Evolutionary conservation across 2,113 vertebrate species (phyloP).

Genomic region (Datnioides undecimradiatus): DNA sequence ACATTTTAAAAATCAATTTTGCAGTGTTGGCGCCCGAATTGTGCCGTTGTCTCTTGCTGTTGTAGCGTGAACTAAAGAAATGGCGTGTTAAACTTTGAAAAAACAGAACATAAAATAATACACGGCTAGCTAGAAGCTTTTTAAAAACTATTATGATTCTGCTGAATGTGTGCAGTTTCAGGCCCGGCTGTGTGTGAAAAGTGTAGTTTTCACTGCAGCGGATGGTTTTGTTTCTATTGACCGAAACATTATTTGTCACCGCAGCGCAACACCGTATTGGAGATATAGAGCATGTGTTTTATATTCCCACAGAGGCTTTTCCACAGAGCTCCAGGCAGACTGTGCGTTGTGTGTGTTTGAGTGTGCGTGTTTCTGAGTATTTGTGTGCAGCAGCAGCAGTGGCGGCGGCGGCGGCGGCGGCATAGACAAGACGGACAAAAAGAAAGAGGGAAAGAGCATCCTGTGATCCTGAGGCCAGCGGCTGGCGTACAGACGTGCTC

Average conservation of each 20-base stretch:
- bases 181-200: neutral
- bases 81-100: too few relatives aligned
- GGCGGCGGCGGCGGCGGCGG: conserved; percentile 5
- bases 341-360: conserved; percentile 18
- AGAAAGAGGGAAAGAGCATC: conserved; percentile 52
- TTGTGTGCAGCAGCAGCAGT: conserved; percentile 10
- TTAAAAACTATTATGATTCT: too few relatives aligned
- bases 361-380: neutral
- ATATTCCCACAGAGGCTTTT: conserved; percentile 15
- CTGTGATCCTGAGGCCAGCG: conserved; percentile 53
- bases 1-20: neutral
- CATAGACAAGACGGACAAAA: conserved; percentile 22
- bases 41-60: too few relatives aligned
- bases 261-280: neutral
- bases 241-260: neutral
- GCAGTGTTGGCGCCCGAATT: neutral
- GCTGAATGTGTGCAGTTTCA: neutral
- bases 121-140: too few relatives aligned
- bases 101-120: too few relatives aligned
- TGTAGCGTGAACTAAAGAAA: too few relatives aligned
- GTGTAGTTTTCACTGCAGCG: neutral
- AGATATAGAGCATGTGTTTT: neutral
- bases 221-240: neutral
- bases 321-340: conserved; percentile 24
- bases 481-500: conserved; percentile 45